Evolutionary conservation across 2,113 vertebrate species (phyloP), one percentile per base, ranked within the genome.

Genomic region (Brienomyrus longianalis): DNA sequence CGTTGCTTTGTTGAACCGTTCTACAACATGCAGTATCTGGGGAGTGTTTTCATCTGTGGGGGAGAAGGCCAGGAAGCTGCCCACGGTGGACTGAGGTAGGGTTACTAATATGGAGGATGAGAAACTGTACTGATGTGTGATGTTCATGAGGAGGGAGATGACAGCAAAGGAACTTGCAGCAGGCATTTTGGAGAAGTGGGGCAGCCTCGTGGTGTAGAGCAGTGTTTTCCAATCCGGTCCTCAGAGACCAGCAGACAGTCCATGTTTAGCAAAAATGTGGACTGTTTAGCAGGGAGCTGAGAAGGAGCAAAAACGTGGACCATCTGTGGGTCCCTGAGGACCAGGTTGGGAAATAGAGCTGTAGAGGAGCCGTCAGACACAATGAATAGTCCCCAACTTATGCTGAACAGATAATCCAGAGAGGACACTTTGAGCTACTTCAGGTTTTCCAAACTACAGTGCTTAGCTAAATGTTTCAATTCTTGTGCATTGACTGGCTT

Each of bases 91-190:
- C 98, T 99, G 92, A 74, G 70, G 15, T 31, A 17, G 70, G 70
- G 31, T 77, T 39, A 77, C 0, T 77, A 39, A 15, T 77, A 77
- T 15, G 31, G 31, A 39, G 31, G 31, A 39, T 31, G 31, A 77
- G 97, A 97, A 89, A 99, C 98, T 91, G 98, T 99, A 96, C 98
- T 99, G 91, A 99, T 98, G 93, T 0, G 98, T 99, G 92, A 99
- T 98, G 89, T 99, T 93, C 98, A 99, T 99, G 91, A 99, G 96
- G 96, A 99, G 99, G 93, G 99, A 99, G 94, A 99, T 97, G 92
- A 99, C 97, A 94, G 98, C 97, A n/a, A 99, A 99, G 95, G 99
- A 99, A 0, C 98, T 98, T 89, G 98, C 96, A 0, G 97, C 98
- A 0, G 98, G 98, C 98, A 99, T 99, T 91, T 98, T 99, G 50